Base-by-base conservation (phyloP, 2,113 vertebrate genomes). In the Microcebus ravelobensis region DNA sequence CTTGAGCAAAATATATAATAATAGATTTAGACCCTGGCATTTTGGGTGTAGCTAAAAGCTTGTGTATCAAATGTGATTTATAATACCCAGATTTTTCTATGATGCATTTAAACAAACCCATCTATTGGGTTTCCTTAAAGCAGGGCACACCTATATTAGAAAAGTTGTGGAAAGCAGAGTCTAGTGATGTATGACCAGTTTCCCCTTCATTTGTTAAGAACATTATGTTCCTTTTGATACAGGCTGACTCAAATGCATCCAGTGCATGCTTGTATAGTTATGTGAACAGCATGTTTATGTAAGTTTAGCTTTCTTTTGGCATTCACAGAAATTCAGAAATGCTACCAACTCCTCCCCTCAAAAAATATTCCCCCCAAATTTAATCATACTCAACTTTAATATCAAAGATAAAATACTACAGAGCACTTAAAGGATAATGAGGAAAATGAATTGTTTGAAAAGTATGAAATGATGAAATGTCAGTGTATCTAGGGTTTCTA, bases 261-360 rank as follows among this genome's bases (percentile, higher is more conserved):
- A 87, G 6, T 90, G 27, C 50, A 68, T 94, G 34, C 85, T 23
- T 95, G 55, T 27, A 23, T 89, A 23, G 55, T 74, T 92, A 86
- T n/a, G 15, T 94, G 92, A 96, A 87, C 50, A 88, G 50, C 63
- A 39, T 87, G 50, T 91, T 90, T 89, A 50, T 70, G 83, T 36
- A 94, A 92, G 25, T 95, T 87, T 87, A 91, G 48, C 12, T 77
- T 92, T 87, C 67, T 80, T 84, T 94, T 81, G 67, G 63, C 88
- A 94, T 87, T 74, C 39, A 87, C 77, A 82, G 77, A 90, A 84
- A 82, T 88, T 96, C 52, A 73, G 42, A 86, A 89, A 91, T 89
- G 36, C 90, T 95, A 50, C 50, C 68, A 89, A 77, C 59, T 50
- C 31, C 27, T 31, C 79, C 17, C 73, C 25, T 7, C 3, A 4